Conservation (phyloP, 64 coral and sea anemone genomes). For the Dendronephthya gigantea region DNA sequence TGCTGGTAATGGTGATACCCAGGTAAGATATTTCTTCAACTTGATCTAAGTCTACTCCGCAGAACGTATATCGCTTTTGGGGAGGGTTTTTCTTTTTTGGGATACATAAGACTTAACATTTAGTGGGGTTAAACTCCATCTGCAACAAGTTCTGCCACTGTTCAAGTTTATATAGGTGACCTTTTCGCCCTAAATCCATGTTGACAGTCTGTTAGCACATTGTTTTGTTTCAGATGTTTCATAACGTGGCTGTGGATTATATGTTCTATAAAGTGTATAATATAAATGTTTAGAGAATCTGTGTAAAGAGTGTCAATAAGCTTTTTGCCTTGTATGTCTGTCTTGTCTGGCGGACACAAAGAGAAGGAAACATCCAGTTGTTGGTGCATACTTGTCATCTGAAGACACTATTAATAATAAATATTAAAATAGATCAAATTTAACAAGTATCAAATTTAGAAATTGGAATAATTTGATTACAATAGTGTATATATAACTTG, state of each 20-base stretch:
- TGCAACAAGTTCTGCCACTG: not conserved
- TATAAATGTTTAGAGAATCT: too few relatives aligned
- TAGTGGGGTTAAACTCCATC: not conserved
- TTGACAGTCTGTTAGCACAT: too few relatives aligned
- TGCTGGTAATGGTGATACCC: not conserved
- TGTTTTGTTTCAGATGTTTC: too few relatives aligned
- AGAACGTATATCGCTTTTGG: constrained; percentile 2
- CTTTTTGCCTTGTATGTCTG: too few relatives aligned
- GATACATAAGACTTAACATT: constrained; percentile 17
- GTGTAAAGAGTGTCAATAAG: too few relatives aligned
- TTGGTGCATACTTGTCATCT: constrained; percentile 23
- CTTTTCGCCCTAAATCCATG: too few relatives aligned
- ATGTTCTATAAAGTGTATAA: too few relatives aligned
- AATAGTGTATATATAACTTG: not conserved
- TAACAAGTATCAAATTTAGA: not conserved
- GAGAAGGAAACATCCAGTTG: constrained; percentile 40
- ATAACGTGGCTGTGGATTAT: too few relatives aligned
- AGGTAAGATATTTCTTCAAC: not conserved
- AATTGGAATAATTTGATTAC: not conserved
- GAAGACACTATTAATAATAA: not conserved
- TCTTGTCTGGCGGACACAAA: constrained; percentile 44
- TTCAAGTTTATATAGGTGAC: not conserved
- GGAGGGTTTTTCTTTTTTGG: constrained; percentile 2
- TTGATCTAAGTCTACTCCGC: constrained; percentile 8
- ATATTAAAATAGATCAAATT: not conserved